phyloP scores from a whole-genome alignment of 2,888 invertebrate genomes.

The Chymomyza procnemis region DNA sequence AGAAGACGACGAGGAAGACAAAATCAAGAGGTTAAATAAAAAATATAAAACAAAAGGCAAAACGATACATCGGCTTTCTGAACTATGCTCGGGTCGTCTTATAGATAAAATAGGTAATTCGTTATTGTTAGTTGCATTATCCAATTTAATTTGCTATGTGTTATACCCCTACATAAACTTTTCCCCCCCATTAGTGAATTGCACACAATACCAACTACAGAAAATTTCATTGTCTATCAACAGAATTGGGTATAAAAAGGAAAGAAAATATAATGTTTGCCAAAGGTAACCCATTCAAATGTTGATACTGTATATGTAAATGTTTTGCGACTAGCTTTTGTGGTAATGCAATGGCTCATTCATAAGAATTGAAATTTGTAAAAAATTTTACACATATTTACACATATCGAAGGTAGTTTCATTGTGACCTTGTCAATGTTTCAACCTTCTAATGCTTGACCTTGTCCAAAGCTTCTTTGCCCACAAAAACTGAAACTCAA shows the following conservation, averaged over 20 bases:
- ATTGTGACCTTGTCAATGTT: background rate
- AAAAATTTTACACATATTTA: constrained; percentile 24
- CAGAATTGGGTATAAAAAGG: constrained; percentile 62
- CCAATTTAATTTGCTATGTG: constrained; percentile 50
- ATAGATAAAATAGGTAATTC: constrained; percentile 79
- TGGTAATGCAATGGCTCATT: constrained; percentile 43
- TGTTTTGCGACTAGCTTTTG: constrained; percentile 53
- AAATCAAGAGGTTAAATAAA: constrained; percentile 75
- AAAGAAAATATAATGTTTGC: constrained; percentile 50
- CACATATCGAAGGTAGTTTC: background rate
- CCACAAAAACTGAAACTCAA: constrained; percentile 30
- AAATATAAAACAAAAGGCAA: constrained; percentile 56
- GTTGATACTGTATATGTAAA: constrained; percentile 14
- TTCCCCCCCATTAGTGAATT: background rate
- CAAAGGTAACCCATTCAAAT: constrained; percentile 55
- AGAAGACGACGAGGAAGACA: constrained; percentile 76
- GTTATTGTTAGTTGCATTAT: constrained; percentile 67
- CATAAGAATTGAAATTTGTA: constrained; percentile 1
- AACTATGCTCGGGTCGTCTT: constrained; percentile 68
- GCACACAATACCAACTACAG: constrained; percentile 30
- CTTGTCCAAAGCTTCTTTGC: background rate
- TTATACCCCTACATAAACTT: background rate
- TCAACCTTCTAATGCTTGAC: constrained; percentile 28
- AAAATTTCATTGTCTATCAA: constrained; percentile 57
- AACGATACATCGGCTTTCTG: constrained; percentile 71